Conservation (phyloP, 2,888 invertebrate species). For the Pyralis farinalis region DNA sequence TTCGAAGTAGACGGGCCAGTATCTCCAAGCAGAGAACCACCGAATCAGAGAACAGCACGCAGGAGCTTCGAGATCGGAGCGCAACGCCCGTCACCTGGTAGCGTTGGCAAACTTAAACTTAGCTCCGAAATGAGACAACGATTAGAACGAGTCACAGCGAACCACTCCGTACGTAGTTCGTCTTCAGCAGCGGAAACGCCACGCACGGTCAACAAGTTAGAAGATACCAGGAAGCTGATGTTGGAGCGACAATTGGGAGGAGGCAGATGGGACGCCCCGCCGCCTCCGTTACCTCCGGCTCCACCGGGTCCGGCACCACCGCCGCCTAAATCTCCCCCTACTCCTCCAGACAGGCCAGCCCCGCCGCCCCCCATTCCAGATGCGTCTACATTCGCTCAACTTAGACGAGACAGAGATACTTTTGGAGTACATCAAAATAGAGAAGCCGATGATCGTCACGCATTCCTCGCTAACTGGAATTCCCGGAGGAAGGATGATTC, state of each 20-base stretch:
- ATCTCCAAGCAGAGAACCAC: slow-evolving; percentile 62
- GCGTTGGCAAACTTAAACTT: slow-evolving; percentile 93
- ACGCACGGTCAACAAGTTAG: slow-evolving; percentile 88
- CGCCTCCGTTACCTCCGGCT: slow-evolving; percentile 84
- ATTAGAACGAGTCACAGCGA: slow-evolving; percentile 93
- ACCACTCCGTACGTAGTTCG: slow-evolving; percentile 91
- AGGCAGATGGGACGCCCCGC: slow-evolving; percentile 83
- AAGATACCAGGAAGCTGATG: slow-evolving; percentile 92
- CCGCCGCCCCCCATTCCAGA: slow-evolving; percentile 85
- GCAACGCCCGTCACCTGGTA: slow-evolving; percentile 90
- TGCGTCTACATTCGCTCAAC: slow-evolving; percentile 81
- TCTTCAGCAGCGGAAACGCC: slow-evolving; percentile 87
- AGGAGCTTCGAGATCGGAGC: slow-evolving; percentile 91
- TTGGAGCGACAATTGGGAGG: slow-evolving; percentile 91
- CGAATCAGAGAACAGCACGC: slow-evolving; percentile 64
- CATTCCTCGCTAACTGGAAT: slow-evolving; percentile 75
- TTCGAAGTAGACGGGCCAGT: slow-evolving; percentile 86
- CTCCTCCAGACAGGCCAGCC: slow-evolving; percentile 77
- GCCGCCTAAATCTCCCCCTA: slow-evolving; percentile 79
- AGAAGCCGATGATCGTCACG: slow-evolving; percentile 77
- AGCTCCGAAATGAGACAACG: slow-evolving; percentile 96
- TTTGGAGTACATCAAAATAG: slow-evolving; percentile 87
- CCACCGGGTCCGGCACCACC: slow-evolving; percentile 83
- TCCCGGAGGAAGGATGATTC: slow-evolving; percentile 65
- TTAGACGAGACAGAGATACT: slow-evolving; percentile 86